Conservation (phyloP, 2,888 invertebrate genomes). For the Aspidiotus destructor region DNA sequence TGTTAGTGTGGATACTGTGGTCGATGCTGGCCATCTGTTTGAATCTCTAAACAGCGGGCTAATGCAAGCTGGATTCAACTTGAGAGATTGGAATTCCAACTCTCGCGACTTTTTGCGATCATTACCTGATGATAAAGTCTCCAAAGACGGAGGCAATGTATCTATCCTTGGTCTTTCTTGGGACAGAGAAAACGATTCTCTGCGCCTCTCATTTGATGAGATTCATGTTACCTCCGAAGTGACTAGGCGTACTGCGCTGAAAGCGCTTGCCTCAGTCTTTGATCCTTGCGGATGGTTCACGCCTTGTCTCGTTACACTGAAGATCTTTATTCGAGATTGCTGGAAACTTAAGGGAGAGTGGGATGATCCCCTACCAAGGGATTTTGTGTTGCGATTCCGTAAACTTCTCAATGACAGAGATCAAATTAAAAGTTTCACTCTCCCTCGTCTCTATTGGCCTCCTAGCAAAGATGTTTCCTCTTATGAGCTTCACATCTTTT, state of each 20-base stretch:
- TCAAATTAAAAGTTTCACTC: background rate
- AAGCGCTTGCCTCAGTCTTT: background rate
- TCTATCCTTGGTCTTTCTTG: background rate
- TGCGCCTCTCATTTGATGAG: background rate
- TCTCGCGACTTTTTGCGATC: background rate
- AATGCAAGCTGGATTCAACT: background rate
- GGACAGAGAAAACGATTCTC: background rate
- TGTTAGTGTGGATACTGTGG: background rate
- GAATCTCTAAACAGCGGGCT: background rate
- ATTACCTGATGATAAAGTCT: background rate
- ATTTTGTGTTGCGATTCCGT: background rate
- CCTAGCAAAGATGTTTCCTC: background rate
- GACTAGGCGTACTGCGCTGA: background rate
- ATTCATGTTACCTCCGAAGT: background rate
- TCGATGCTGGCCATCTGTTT: background rate
- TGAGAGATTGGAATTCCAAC: conserved; percentile 7
- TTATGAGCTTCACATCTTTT: conserved; percentile 6
- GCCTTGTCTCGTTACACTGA: background rate
- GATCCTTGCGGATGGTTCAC: background rate
- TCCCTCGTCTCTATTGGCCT: background rate
- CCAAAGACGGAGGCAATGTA: background rate
- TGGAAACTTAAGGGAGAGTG: conserved; percentile 3
- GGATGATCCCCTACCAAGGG: background rate
- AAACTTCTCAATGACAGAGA: background rate
- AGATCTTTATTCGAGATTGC: background rate